Evolutionary conservation across 2,797 vertebrate species (phyloP), one percentile per base, ranked within the genome.

Genomic region (Vultur gryphus): DNA sequence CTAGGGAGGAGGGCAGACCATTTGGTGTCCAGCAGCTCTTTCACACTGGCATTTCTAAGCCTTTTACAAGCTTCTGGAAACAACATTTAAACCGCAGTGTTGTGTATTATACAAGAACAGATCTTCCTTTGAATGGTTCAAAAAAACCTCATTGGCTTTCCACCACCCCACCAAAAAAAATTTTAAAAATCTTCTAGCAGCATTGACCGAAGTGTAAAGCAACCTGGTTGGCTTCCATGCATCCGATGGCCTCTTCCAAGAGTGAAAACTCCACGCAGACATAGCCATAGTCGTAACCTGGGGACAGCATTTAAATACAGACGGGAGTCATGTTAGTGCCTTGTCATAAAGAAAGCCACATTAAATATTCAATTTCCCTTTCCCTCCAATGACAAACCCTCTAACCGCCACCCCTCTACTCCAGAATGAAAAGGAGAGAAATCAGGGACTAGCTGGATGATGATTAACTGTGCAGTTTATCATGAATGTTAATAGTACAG

Each of bases 251-350:
- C 99, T 99, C 99, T 99, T 99, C 99, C 99, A 99, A 99, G 99
- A 99, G 99, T 99, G 99, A 99, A 99, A 99, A 99, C 98, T 99
- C 99, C 99, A 99, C 99, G 99, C 99, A 99, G 99, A 99, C 99
- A 99, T 99, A 99, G 99, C 99, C 99, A 99, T 99, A 99, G 99
- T 99, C 99, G 99, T 99, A 99, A 99, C 99, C 99, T 99, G 99
- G 99, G 99, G 99, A 99, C 99, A 99, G 99, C 99, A 99, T 99
- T 99, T 99, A 99, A 99, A 99, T 99, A 99, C 99, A 99, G 99
- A 99, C 99, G 99, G 98, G 99, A 99, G 99, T 99, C 99, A 99
- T 98, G 99, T 99, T 99, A 99, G 99, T 99, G 99, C 99, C 96
- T 98, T 98, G 97, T 77, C 97, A 98, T 92, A 97, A 94, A 98